Evolutionary conservation across 2,888 invertebrate species (phyloP), one percentile per base, ranked within the genome.

Genomic region (Stramonita haemastoma): DNA sequence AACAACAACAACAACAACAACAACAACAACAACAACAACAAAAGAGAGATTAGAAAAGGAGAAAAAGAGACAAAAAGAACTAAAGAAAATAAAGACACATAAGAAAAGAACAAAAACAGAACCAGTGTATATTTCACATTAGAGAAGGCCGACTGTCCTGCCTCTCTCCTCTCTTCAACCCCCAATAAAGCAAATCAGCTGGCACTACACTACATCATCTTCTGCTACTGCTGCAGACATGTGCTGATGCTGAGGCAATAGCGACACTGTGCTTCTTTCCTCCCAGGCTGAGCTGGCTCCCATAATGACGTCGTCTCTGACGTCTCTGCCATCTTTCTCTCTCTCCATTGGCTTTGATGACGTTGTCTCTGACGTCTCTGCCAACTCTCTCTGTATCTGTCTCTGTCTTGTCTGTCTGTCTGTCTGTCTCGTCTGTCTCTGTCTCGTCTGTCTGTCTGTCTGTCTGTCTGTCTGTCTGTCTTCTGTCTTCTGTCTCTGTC

Each of bases 381-480:
- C 60, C 19, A 11, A 15, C 60, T 60, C 60, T 60, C 60, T 60
- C 60, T 60, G 13, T 60, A 11, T 60, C 60, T 60, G 13, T 60
- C n/a, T 84, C 26, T 46, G 13, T 84, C n/a, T n/a, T n/a, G n/a
- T 84, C n/a, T 84, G 13, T 84, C n/a, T 84, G 13, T 84, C n/a
- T 84, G 13, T 84, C n/a, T 84, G 13, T 34, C 34, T n/a, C n/a
- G 11, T 34, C 15, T 11, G 6, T 32, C 19, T 29, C 34, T n/a
- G 19, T 84, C 26, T n/a, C n/a, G 15, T 32, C 32, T 60, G 13
- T 60, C 60, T 60, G 13, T 60, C 60, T 60, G 13, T 60, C 60
- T 60, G 60, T 60, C 19, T 60, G 13, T 60, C 60, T 60, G 13
- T 60, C 60, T 60, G 13, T 60, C 60, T 60, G 60, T 60, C 19